Percentiles rank a stretch among this genome's conserved stretches.
Evolutionary conservation across 2,888 invertebrate genomes (phyloP).

Genomic region (Brassicogethes aeneus): DNA sequence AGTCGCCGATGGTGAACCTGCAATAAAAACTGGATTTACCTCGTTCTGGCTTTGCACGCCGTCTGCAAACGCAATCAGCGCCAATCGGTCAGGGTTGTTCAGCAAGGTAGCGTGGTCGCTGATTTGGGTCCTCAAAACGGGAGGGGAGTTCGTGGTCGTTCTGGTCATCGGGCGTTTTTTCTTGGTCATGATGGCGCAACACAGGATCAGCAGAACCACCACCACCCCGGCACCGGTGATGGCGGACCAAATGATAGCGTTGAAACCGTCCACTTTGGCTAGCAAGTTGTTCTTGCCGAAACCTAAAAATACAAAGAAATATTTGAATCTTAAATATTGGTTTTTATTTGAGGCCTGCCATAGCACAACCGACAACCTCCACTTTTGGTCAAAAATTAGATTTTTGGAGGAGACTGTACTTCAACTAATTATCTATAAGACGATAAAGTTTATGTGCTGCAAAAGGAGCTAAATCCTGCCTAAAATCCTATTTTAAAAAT

Average conservation of each 20-base stretch:
- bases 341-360: too few species aligned
- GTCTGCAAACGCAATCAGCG: slow-evolving; percentile 47
- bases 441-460: too few species aligned
- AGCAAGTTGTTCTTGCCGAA: slow-evolving; percentile 5
- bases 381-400: too few species aligned
- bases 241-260: slow-evolving; percentile 31
- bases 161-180: slow-evolving; percentile 31
- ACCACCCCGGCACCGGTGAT: slow-evolving; percentile 38
- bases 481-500: too few species aligned
- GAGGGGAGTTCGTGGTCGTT: slow-evolving; percentile 28
- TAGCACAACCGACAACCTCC: too few species aligned
- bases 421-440: too few species aligned
- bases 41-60: slow-evolving; percentile 38
- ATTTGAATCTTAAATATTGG: slow-evolving; percentile 1
- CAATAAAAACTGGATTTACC: slow-evolving; percentile 22
- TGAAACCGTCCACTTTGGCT: slow-evolving; percentile 30
- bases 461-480: too few species aligned
- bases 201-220: slow-evolving; percentile 33
- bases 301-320: slow-evolving; percentile 9
- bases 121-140: slow-evolving; percentile 26
- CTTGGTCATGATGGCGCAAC: slow-evolving; percentile 35
- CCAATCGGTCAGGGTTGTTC: slow-evolving; percentile 44
- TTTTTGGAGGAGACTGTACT: too few species aligned
- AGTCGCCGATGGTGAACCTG: too few species aligned
- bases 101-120: slow-evolving; percentile 34